Evolutionary conservation across 2,888 invertebrate genomes (phyloP), one percentile per base, ranked within the genome.

Genomic region (Cephalotes varians): DNA sequence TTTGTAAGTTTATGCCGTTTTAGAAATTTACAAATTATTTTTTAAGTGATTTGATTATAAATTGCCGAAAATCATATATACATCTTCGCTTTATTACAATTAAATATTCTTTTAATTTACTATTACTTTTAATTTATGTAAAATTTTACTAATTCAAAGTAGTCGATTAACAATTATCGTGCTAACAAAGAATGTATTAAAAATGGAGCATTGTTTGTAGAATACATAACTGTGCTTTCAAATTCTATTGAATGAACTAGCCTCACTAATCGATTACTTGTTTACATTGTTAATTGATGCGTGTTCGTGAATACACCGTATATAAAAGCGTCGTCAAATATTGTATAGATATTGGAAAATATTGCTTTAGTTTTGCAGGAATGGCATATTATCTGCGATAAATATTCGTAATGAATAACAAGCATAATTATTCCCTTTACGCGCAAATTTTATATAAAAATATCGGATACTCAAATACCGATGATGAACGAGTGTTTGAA

Each of bases 401-500:
- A 31, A 21, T 49, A 21, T 49, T 37, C 1, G 2, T 64, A 28
- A 76, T 25, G 64, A 74, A 49, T 37, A 51, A 64, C 5, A 18
- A 28, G 18, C 4, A 40, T 64, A 37, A 76, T 51, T 62, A 47
- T 64, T 25, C 7, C 12, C 0, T 40, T 49, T 18, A 34, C 12
- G 40, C n/a, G 2, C 4, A 7, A 28, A 49, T 7, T 15, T 15
- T 6, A 1, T 37, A 18, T 51, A 5, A n/a, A 37, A 21, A 28
- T 64, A 64, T 31, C 21, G 21, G 15, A 12, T 10, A 25, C 7
- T 28, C 12, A 21, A 7, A 4, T 73, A 74, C 18, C 56, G 54
- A 60, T 80, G 73, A 83, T 80, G 28, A 72, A 82, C 72, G 79
- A 80, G 40, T 80, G 65, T 80, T 83, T 83, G 73, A 73, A 31